A percentile compares a stretch with the other conserved stretches of the same genome.
These are phyloP conservation scores for Myanophis thanlyinensis DNA, from an alignment of 2,113 vertebrate genomes.

Conservation along the genomic window DNA sequence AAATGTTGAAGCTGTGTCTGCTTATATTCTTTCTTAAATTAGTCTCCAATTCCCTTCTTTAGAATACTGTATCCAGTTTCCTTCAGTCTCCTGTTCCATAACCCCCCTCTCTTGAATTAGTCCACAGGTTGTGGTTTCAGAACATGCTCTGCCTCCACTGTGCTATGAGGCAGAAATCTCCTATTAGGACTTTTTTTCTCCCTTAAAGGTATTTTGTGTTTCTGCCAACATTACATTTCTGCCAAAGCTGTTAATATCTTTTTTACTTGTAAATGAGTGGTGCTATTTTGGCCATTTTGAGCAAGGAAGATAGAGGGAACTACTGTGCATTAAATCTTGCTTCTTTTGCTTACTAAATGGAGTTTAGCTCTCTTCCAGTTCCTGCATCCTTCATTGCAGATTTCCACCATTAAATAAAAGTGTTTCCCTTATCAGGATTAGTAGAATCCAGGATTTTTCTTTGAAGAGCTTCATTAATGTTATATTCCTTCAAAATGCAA, in stretches of 20 bases:
- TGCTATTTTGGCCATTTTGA: neutral
- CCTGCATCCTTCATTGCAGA: slow-evolving; percentile 21
- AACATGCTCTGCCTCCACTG: neutral
- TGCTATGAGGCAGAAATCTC: neutral
- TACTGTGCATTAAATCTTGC: neutral
- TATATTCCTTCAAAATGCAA: neutral
- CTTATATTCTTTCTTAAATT: neutral
- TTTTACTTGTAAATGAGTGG: neutral
- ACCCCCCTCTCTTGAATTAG: neutral
- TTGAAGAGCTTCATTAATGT: neutral
- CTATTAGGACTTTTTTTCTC: neutral
- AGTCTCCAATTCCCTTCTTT: neutral
- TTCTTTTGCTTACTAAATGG: neutral
- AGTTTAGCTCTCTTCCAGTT: slow-evolving; percentile 42
- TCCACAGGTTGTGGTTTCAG: neutral
- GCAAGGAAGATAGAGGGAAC: neutral
- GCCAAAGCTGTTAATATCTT: neutral
- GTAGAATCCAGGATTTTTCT: neutral
- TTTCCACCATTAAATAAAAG: neutral
- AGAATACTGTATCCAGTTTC: neutral
- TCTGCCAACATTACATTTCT: neutral
- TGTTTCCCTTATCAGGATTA: neutral
- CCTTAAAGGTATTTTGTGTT: neutral
- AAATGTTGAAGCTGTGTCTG: neutral
- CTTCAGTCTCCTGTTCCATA: neutral